These are phyloP conservation scores for Conomelus anceps DNA, from an alignment of 2,888 invertebrate genomes.

Conservation along the genomic window DNA sequence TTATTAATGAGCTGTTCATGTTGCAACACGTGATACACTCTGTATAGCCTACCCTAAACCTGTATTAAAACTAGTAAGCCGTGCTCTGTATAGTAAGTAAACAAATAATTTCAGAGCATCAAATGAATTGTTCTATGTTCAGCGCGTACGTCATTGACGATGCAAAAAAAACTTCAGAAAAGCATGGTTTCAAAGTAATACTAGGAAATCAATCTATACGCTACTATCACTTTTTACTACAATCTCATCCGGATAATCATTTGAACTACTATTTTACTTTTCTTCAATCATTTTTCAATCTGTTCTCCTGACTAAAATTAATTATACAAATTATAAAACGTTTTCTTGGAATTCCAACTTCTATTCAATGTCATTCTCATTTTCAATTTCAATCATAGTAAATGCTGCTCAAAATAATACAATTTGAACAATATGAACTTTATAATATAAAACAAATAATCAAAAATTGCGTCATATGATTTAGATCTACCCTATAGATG, in stretches of 20 bases:
- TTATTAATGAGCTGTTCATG: background rate
- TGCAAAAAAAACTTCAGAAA: background rate
- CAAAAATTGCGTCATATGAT: too few relatives aligned
- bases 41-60: background rate
- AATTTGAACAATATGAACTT: too few relatives aligned
- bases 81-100: background rate
- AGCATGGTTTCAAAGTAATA: background rate
- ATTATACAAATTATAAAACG: background rate
- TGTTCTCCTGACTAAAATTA: background rate
- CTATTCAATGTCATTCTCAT: background rate
- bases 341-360: background rate
- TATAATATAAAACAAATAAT: too few relatives aligned
- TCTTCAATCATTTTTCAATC: background rate
- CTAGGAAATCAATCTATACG: background rate
- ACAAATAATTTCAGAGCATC: background rate
- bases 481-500: too few relatives aligned
- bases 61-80: background rate
- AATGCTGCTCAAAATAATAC: background rate
- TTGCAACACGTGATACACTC: background rate
- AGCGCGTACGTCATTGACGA: background rate
- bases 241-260: background rate
- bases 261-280: background rate
- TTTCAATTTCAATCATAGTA: background rate
- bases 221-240: background rate
- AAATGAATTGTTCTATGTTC: background rate